Percentiles rank a stretch among this genome's conserved stretches.
Evolutionary conservation across 2,113 vertebrate species (phyloP).

Genomic region (Silurus asotus): DNA sequence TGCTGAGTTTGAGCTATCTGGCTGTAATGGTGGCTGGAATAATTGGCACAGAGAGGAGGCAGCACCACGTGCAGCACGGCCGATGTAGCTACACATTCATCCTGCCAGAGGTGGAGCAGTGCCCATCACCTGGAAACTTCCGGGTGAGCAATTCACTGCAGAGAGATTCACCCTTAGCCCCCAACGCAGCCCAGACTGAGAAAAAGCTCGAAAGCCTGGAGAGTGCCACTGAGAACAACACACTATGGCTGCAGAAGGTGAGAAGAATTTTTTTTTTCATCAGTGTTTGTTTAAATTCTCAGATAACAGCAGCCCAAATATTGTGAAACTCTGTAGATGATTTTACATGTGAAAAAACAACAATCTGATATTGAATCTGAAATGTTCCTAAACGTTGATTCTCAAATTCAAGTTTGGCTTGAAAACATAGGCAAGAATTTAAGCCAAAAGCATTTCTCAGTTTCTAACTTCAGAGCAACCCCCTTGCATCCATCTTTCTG

Average conservation of each 20-base stretch:
- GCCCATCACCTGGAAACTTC: slow-evolving; percentile 61
- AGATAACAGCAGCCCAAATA: slow-evolving; percentile 43
- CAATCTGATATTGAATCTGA: slow-evolving; percentile 42
- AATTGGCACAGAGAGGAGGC: slow-evolving; percentile 62
- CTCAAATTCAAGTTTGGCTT: slow-evolving; percentile 54
- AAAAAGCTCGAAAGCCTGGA: slow-evolving; percentile 76
- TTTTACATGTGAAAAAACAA: slow-evolving; percentile 33
- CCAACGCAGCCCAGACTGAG: slow-evolving; percentile 50
- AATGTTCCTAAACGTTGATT: slow-evolving; percentile 43
- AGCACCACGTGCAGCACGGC: slow-evolving; percentile 77
- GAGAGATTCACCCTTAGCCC: slow-evolving; percentile 69
- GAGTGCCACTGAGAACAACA: slow-evolving; percentile 79
- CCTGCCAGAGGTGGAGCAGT: slow-evolving; percentile 76
- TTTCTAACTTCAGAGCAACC: slow-evolving; percentile 32
- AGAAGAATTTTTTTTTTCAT: slow-evolving; percentile 1
- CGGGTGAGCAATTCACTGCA: slow-evolving; percentile 78
- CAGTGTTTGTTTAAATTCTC: neutral
- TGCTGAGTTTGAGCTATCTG: slow-evolving; percentile 65
- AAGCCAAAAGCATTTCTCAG: slow-evolving; percentile 53
- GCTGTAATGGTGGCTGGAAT: slow-evolving; percentile 54
- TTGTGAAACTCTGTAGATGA: slow-evolving; percentile 50
- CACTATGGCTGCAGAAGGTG: slow-evolving; percentile 83
- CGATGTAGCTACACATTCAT: slow-evolving; percentile 81
- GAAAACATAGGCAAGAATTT: slow-evolving; percentile 47
- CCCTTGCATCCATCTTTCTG: neutral